A percentile compares a stretch with the other conserved stretches of the same genome.
These are phyloP conservation scores for Corythornis leucogaster DNA, from an alignment of 2,797 vertebrate genomes.

Conservation along the genomic window DNA sequence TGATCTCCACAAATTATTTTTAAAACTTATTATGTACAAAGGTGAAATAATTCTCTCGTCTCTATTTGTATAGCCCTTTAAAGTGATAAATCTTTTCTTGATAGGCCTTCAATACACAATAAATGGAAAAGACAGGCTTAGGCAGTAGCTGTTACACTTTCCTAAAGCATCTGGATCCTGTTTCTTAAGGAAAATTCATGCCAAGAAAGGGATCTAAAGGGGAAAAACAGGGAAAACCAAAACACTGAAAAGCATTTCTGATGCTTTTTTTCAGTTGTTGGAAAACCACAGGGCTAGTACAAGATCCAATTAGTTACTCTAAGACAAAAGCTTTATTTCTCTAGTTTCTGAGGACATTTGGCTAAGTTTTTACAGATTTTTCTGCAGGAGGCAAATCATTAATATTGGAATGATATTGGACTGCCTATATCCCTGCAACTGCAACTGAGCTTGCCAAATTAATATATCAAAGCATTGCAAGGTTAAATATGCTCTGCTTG, in stretches of 20 bases:
- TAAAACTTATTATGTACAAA: constrained; percentile 1
- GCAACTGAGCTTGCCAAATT: neutral
- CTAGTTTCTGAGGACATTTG: neutral
- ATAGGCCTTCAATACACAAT: neutral
- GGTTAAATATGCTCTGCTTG: neutral
- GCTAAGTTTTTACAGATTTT: neutral
- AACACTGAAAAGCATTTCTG: neutral
- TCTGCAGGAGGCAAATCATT: neutral
- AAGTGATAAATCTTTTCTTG: constrained; percentile 3
- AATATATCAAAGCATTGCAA: neutral
- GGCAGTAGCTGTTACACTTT: neutral
- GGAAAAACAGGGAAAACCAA: neutral
- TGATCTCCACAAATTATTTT: constrained; percentile 25
- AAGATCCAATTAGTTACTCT: constrained; percentile 1
- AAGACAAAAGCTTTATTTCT: neutral
- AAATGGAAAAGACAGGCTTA: neutral
- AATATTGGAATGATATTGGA: neutral
- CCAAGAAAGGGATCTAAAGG: neutral
- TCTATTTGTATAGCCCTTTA: neutral
- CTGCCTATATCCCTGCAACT: neutral
- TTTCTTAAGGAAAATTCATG: neutral
- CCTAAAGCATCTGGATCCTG: neutral
- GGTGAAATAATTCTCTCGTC: neutral
- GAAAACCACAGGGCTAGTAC: neutral
- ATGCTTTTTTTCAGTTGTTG: neutral